These are phyloP conservation scores for Vireo griseus DNA, from an alignment of 2,797 vertebrate species.

Conservation along the genomic window DNA sequence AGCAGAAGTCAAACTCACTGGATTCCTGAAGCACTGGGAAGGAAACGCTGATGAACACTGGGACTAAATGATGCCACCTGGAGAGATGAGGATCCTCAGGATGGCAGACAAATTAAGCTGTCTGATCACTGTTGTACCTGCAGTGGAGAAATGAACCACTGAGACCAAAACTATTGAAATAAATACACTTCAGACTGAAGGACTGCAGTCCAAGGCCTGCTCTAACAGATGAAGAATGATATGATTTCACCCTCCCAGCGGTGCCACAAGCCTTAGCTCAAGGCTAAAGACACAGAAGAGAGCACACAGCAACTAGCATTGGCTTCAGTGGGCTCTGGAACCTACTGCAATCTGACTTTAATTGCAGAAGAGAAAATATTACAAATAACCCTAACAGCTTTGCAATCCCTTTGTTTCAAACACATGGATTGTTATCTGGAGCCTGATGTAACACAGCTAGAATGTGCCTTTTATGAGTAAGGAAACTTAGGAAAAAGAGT, in stretches of 20 bases:
- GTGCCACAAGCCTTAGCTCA: not conserved
- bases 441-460: not conserved
- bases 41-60: not conserved
- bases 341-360: not conserved
- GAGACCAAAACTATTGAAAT: not conserved
- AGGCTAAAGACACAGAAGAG: not conserved
- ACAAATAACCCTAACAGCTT: not conserved
- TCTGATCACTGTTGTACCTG: not conserved
- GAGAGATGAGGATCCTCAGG: not conserved
- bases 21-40: not conserved
- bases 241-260: constrained; percentile 25
- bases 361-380: not conserved
- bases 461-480: not conserved
- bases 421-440: not conserved
- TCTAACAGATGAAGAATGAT: constrained; percentile 16
- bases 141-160: not conserved
- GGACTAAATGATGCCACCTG: not conserved
- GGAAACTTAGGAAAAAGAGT: not conserved
- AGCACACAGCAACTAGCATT: not conserved
- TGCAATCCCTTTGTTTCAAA: not conserved
- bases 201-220: not conserved
- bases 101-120: not conserved
- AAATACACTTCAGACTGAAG: not conserved
- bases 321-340: not conserved
- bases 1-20: not conserved